Base-by-base conservation (phyloP, 2,888 invertebrate genomes). In the Callimorpha dominula region DNA sequence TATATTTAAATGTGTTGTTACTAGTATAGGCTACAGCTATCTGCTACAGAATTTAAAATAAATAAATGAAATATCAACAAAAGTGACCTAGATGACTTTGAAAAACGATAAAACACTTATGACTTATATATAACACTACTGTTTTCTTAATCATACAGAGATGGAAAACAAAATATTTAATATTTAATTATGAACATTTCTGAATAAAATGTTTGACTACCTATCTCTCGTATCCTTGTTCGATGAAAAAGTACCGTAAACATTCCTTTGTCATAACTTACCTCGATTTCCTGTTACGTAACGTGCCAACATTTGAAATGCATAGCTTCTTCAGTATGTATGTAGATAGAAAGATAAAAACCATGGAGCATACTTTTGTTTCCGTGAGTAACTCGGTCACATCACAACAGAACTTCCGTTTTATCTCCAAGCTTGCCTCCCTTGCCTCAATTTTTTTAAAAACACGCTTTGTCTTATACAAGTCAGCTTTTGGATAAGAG, bases 311-410 rank as follows among this genome's bases (percentile, higher is more conserved):
- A 65, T 68, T 68, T 79, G 62, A 74, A 76, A 81, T 79, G 77
- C 72, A 85, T 75, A 76, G 77, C 75, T 77, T 80, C 74, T 72
- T 78, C 50, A 75, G 75, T 73, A 67, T 72, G 65, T 63, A 66
- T 63, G 74, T 78, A 81, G 73, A 75, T 81, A 65, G 42, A n/a
- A 62, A 83, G 77, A 81, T 83, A 80, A 76, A 76, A 71, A 67
- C 62, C 71, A 64, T 68, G 74, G 70, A 73, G 71, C 72, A 79
- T 74, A 74, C 73, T 85, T 83, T 80, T 79, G 76, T 84, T 71
- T 78, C 72, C 65, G 54, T 70, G 62, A 73, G 80, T 85, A 87
- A 86, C 86, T 88, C 88, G 88, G 88, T 88, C 88, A 86, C 83
- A 81, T 81, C 77, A 83, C 84, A 83, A 84, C 84, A 82, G 65